phyloP scores from a whole-genome alignment of 2,113 vertebrate species.

The Onychorhynchus coronatus region DNA sequence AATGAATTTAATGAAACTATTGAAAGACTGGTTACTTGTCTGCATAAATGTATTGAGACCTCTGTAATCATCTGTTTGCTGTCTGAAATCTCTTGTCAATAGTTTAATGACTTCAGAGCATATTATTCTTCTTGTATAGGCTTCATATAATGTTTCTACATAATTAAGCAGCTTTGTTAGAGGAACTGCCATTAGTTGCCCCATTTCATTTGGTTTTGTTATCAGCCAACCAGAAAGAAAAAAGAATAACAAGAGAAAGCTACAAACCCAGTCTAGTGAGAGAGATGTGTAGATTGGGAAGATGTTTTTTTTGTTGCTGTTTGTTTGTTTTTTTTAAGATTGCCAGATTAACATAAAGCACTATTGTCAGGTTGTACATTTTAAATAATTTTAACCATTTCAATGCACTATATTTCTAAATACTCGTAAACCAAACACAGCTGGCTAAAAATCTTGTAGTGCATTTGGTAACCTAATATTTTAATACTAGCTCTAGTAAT shows the following conservation, averaged over 20 bases:
- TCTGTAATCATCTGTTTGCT: slow-evolving; percentile 59
- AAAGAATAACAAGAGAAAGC: slow-evolving; percentile 40
- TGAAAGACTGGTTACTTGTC: slow-evolving; percentile 48
- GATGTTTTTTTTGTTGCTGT: not conserved
- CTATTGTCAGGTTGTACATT: not conserved
- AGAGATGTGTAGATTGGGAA: not conserved
- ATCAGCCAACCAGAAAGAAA: slow-evolving; percentile 44
- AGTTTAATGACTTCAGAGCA: slow-evolving; percentile 62
- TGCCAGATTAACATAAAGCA: not conserved
- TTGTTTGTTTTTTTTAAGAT: not conserved
- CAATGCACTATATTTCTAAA: not conserved
- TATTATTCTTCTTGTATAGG: slow-evolving; percentile 50
- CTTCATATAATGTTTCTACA: slow-evolving; percentile 65
- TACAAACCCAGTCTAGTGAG: slow-evolving; percentile 1
- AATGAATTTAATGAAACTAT: slow-evolving; percentile 64
- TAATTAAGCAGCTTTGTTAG: slow-evolving; percentile 69
- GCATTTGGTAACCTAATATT: not conserved
- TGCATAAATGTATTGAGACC: slow-evolving; percentile 45
- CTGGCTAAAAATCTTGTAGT: not conserved
- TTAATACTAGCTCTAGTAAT: not conserved
- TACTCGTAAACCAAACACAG: not conserved
- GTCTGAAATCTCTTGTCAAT: slow-evolving; percentile 62
- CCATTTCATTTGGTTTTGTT: slow-evolving; percentile 56
- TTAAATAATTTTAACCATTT: not conserved
- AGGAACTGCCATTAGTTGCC: slow-evolving; percentile 60